Evolutionary conservation across 2,797 vertebrate genomes (phyloP).

Genomic region (Sebastes diploproa): DNA sequence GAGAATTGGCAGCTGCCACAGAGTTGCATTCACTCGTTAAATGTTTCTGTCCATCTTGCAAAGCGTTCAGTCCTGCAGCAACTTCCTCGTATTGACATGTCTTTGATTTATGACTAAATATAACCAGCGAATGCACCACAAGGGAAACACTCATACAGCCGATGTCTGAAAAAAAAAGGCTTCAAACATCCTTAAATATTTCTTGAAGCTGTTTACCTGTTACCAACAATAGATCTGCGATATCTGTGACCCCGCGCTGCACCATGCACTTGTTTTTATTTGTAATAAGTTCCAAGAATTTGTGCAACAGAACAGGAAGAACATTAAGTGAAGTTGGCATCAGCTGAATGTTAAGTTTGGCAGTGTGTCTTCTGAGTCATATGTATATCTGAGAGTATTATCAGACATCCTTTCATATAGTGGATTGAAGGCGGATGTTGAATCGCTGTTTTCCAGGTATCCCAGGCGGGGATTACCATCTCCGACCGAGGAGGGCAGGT

Average conservation of each 20-base stretch:
- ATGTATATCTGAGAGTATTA: slow-evolving; percentile 47
- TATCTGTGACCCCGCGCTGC: slow-evolving; percentile 55
- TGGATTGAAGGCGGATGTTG: slow-evolving; percentile 50
- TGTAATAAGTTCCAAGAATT: slow-evolving; percentile 67
- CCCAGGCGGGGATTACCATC: slow-evolving; percentile 61
- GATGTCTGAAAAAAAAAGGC: not conserved
- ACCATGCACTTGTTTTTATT: slow-evolving; percentile 56
- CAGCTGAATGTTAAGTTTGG: slow-evolving; percentile 63
- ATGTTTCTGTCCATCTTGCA: not conserved
- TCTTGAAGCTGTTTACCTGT: slow-evolving; percentile 47
- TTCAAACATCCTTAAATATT: slow-evolving; percentile 2
- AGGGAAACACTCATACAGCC: not conserved
- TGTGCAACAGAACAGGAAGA: slow-evolving; percentile 65
- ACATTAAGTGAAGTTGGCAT: slow-evolving; percentile 67
- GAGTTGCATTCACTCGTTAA: not conserved
- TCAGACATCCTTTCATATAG: slow-evolving; percentile 70
- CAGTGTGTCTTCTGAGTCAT: slow-evolving; percentile 52
- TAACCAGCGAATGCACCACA: not conserved
- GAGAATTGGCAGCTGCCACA: no score
- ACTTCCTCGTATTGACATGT: not conserved
- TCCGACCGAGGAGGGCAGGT: slow-evolving; percentile 47
- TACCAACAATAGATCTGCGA: slow-evolving; percentile 38
- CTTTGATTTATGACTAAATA: slow-evolving; percentile 4
- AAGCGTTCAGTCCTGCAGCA: not conserved
- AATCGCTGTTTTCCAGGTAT: slow-evolving; percentile 65